Evolutionary conservation across 2,888 invertebrate genomes (phyloP).

Genomic region (Linnaemya tessellans): DNA sequence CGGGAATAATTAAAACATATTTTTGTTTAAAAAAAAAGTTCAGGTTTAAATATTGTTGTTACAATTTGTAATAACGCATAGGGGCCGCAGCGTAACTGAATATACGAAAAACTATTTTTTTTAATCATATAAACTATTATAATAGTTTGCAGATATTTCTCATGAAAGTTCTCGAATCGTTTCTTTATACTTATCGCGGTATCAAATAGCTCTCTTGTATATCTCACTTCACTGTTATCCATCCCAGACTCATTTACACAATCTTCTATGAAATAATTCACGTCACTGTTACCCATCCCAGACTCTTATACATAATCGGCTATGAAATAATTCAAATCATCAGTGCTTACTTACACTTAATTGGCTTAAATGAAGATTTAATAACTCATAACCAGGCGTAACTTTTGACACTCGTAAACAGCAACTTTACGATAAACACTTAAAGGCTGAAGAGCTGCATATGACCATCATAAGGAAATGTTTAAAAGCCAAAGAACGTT

Average conservation of each 20-base stretch:
- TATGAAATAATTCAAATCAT: constrained; percentile 42
- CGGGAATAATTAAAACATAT: neutral
- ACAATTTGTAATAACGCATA: too few species aligned
- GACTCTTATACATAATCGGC: neutral
- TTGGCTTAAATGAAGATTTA: constrained; percentile 77
- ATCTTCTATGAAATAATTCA: neutral
- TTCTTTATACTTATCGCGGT: too few species aligned
- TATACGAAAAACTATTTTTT: too few species aligned
- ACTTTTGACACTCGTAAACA: constrained; percentile 79
- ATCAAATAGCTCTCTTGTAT: too few species aligned
- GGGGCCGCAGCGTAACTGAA: too few species aligned
- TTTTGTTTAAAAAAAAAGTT: neutral
- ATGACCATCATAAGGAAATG: neutral
- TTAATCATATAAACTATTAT: too few species aligned
- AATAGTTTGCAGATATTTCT: too few species aligned
- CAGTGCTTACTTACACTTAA: constrained; percentile 71
- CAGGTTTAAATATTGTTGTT: too few species aligned
- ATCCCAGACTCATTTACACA: too few species aligned
- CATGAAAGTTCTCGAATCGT: too few species aligned
- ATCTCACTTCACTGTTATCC: too few species aligned
- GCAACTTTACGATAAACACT: constrained; percentile 69
- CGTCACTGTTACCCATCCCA: too few species aligned
- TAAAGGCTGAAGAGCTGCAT: constrained; percentile 20
- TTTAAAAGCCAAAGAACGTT: constrained; percentile 12
- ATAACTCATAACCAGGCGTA: constrained; percentile 82